A percentile compares a stretch with the other conserved stretches of the same genome.
phyloP scores from a whole-genome alignment of 2,797 vertebrate genomes.

The Streptopelia turtur region DNA sequence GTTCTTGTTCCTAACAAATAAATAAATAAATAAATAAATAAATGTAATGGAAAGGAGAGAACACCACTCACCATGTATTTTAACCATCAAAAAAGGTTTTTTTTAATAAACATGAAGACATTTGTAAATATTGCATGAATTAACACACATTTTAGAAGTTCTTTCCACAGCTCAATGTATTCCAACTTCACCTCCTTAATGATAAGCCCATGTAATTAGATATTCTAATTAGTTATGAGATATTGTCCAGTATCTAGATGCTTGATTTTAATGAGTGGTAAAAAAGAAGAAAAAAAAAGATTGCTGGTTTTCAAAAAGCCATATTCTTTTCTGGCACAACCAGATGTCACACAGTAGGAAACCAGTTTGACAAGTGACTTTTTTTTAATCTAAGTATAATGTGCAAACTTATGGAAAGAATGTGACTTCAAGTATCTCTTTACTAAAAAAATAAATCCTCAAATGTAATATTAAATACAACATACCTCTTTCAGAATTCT shows the following conservation, averaged over 20 bases:
- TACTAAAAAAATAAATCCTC: neutral
- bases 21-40: neutral
- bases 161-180: neutral
- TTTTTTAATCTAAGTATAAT: neutral
- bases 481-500: conserved; percentile 97
- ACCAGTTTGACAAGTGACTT: neutral
- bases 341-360: neutral
- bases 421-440: neutral
- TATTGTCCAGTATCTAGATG: neutral
- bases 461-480: neutral
- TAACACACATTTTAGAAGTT: neutral
- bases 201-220: neutral
- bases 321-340: neutral
- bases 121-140: neutral
- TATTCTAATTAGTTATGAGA: neutral
- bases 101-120: neutral
- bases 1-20: conserved; percentile 89
- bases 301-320: neutral
- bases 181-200: neutral
- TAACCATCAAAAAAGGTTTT: neutral
- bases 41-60: neutral
- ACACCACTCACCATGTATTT: neutral
- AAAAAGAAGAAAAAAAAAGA: neutral
- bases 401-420: neutral
- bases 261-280: neutral